Percentiles rank a stretch among this genome's conserved stretches.
Conservation (phyloP, 2,113 vertebrate genomes). For the Sinocyclocheilus rhinocerous region DNA sequence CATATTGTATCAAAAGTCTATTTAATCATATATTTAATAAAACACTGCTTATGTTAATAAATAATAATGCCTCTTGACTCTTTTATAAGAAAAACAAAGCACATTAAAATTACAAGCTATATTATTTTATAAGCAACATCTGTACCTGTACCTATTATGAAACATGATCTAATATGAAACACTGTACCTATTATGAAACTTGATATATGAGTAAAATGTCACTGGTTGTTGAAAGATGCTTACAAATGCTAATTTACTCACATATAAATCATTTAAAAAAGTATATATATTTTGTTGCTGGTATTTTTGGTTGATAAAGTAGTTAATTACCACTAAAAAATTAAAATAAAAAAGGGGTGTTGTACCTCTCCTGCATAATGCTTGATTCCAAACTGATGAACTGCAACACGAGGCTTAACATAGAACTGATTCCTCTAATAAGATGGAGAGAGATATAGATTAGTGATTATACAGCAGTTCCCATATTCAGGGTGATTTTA, state of each 20-base stretch:
- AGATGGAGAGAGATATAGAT: constrained; percentile 29
- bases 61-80: background rate
- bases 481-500: background rate
- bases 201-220: background rate
- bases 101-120: no score
- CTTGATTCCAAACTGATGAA: constrained; percentile 93
- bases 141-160: background rate
- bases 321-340: no score
- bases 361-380: constrained; percentile 97
- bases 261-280: no score
- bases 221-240: no score
- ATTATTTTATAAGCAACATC: no score
- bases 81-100: no score
- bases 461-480: background rate
- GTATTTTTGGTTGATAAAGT: no score
- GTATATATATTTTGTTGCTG: no score
- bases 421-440: constrained; percentile 93
- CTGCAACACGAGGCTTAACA: constrained; percentile 91
- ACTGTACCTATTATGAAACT: background rate
- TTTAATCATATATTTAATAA: background rate
- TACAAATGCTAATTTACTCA: no score
- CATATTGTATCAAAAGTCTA: background rate
- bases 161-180: background rate
- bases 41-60: background rate
- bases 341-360: background rate